Evolutionary conservation across 23 tunicate species (phyloP).

Genomic region (Ciona savignyi): DNA sequence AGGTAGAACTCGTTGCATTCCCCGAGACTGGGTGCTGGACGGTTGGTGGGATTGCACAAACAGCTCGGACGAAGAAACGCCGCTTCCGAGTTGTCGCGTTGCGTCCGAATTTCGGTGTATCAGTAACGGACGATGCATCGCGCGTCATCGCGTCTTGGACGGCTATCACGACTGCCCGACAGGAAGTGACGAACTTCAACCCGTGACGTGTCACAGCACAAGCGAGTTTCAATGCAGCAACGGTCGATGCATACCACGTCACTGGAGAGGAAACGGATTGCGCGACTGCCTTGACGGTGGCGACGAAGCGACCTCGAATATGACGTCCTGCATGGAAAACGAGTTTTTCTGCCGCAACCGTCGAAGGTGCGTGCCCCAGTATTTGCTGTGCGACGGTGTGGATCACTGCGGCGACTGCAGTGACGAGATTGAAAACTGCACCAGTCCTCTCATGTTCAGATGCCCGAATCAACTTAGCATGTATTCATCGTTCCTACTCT

Average conservation of each 20-base stretch:
- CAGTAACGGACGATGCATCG: slow-evolving; percentile 22
- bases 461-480: too few species aligned
- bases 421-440: too few species aligned
- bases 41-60: slow-evolving; percentile 12
- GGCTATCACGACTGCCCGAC: slow-evolving; percentile 12
- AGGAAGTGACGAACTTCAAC: slow-evolving; percentile 21
- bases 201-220: neutral
- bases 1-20: slow-evolving; percentile 9
- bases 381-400: too few species aligned
- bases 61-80: slow-evolving; percentile 7
- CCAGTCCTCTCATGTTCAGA: too few species aligned
- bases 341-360: too few species aligned
- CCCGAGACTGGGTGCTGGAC: slow-evolving; percentile 26
- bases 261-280: slow-evolving; percentile 20
- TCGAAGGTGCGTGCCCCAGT: too few species aligned
- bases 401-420: slow-evolving; percentile 4
- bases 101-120: slow-evolving; percentile 15
- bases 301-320: slow-evolving; percentile 30
- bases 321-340: too few species aligned
- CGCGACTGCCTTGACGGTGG: slow-evolving; percentile 30
- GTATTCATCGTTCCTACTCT: slow-evolving; percentile 4
- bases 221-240: slow-evolving; percentile 29
- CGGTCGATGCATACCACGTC: slow-evolving; percentile 27
- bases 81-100: slow-evolving; percentile 8
- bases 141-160: slow-evolving; percentile 26